Conservation (phyloP, 2,797 vertebrate genomes). For the Poeciliopsis infans region DNA sequence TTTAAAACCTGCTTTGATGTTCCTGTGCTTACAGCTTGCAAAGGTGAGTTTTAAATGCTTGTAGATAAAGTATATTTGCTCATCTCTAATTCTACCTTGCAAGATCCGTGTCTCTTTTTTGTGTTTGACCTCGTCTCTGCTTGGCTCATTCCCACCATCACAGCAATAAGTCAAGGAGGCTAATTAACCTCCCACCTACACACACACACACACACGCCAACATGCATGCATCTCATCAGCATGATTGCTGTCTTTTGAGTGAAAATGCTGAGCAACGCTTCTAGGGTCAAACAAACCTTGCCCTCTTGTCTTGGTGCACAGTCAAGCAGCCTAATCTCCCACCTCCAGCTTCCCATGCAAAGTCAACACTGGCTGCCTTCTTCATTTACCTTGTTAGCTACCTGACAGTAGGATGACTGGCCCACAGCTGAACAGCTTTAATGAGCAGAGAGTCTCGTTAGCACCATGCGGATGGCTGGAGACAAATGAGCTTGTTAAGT, state of each 20-base stretch:
- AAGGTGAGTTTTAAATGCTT: neutral
- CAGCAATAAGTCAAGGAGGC: conserved; percentile 47
- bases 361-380: conserved; percentile 65
- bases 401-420: conserved; percentile 64
- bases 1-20: neutral
- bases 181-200: conserved; percentile 56
- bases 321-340: conserved; percentile 61
- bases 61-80: neutral
- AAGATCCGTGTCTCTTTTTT: conserved; percentile 25
- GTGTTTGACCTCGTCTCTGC: conserved; percentile 48
- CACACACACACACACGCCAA: conserved; percentile 10
- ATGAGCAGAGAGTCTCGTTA: conserved; percentile 74
- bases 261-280: conserved; percentile 19
- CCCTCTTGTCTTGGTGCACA: conserved; percentile 58
- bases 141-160: conserved; percentile 46
- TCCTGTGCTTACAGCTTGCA: neutral
- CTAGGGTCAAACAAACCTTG: conserved; percentile 51
- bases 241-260: conserved; percentile 43
- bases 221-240: conserved; percentile 29
- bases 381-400: conserved; percentile 70
- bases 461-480: conserved; percentile 54
- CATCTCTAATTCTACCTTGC: conserved; percentile 7
- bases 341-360: conserved; percentile 55
- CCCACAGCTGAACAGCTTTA: conserved; percentile 66
- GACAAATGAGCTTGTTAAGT: conserved; percentile 73